These are phyloP conservation scores for Pachypeltis micranthus DNA, from an alignment of 1,140 invertebrate genomes.

Conservation along the genomic window DNA sequence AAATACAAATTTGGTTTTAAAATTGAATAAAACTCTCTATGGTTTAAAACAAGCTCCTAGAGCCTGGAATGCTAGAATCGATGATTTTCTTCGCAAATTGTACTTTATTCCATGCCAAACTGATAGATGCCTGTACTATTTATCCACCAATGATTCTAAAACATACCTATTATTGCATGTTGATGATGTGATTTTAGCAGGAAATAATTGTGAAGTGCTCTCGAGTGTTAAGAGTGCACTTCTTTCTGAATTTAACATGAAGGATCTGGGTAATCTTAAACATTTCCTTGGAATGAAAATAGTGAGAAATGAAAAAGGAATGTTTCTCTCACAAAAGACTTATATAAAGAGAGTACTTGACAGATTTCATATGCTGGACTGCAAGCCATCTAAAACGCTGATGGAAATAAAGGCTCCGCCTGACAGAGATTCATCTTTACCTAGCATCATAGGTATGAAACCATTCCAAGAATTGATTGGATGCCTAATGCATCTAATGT, in stretches of 20 bases:
- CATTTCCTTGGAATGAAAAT: conserved; percentile 21
- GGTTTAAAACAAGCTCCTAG: conserved; percentile 19
- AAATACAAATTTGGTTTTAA: neutral
- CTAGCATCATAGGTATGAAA: neutral
- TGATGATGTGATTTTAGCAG: conserved; percentile 20
- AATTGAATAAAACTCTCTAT: conserved; percentile 14
- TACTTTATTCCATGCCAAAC: conserved; percentile 10
- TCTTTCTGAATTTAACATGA: conserved; percentile 14
- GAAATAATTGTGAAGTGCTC: conserved; percentile 2
- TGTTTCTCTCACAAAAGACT: conserved; percentile 11
- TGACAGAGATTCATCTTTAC: neutral
- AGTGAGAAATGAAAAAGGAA: conserved; percentile 4
- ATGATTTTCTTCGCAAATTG: conserved; percentile 14
- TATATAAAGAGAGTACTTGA: conserved; percentile 10
- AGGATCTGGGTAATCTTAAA: conserved; percentile 19
- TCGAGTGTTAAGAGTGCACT: conserved; percentile 14
- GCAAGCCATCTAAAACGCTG: neutral
- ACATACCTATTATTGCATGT: conserved; percentile 20
- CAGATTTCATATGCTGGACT: conserved; percentile 1
- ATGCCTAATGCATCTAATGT: neutral
- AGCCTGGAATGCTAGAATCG: conserved; percentile 17
- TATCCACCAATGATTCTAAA: neutral
- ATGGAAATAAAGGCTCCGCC: neutral
- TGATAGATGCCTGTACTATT: conserved; percentile 19
- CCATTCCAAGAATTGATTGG: neutral